These are phyloP conservation scores for Hyalella azteca DNA, from an alignment of 2,888 invertebrate species.

Conservation along the genomic window DNA sequence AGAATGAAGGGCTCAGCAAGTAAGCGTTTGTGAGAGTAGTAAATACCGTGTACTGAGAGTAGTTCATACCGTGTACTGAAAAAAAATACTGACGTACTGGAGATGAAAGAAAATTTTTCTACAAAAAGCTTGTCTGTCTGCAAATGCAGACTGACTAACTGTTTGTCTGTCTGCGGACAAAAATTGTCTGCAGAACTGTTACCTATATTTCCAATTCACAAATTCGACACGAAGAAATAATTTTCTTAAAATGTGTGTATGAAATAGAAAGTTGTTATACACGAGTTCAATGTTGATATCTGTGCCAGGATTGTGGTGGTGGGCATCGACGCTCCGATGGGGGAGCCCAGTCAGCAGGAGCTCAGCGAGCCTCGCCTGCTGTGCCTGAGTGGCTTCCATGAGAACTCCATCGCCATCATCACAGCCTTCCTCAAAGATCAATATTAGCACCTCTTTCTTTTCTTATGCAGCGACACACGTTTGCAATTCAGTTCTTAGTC, in stretches of 20 bases:
- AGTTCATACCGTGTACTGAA: too few species aligned
- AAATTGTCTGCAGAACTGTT: too few species aligned
- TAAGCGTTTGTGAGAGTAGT: too few species aligned
- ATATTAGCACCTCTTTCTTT: background rate
- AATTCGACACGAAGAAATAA: too few species aligned
- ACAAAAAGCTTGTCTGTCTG: background rate
- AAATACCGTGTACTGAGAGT: too few species aligned
- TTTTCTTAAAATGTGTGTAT: background rate
- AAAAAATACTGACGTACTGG: too few species aligned
- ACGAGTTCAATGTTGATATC: too few species aligned
- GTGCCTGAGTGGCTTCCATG: conserved; percentile 1
- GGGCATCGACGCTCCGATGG: background rate
- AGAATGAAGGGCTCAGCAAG: background rate
- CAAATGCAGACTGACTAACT: too few species aligned
- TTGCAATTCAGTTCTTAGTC: background rate
- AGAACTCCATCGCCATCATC: background rate
- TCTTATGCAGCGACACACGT: background rate
- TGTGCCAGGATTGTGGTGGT: conserved; percentile 19
- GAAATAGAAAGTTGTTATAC: background rate
- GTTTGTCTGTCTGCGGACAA: too few species aligned
- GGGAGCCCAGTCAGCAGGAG: background rate
- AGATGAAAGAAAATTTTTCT: background rate
- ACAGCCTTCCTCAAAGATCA: background rate
- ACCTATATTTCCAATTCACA: too few species aligned
- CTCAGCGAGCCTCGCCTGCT: background rate